These are phyloP conservation scores for Gerris lacustris DNA, from an alignment of 2,888 invertebrate genomes.

Conservation along the genomic window DNA sequence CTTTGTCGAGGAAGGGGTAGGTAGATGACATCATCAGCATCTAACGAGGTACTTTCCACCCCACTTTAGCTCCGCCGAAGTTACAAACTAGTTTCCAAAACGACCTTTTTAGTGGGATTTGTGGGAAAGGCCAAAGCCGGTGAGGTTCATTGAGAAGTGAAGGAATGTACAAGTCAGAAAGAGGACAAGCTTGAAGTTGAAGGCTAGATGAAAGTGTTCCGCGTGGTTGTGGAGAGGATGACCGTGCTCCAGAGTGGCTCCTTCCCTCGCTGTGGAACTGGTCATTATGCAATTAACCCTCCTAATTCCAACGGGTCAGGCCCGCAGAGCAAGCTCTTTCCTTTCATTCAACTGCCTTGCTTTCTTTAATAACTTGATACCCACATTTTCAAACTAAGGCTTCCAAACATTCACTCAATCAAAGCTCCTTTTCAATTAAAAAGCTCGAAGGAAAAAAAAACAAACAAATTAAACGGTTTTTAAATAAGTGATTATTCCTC, in stretches of 20 bases:
- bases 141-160: too few relatives aligned
- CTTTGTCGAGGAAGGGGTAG: too few relatives aligned
- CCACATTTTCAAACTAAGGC: not conserved
- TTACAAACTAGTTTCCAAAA: too few relatives aligned
- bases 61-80: too few relatives aligned
- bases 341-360: not conserved
- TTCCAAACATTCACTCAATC: not conserved
- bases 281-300: constrained; percentile 2
- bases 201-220: not conserved
- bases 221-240: not conserved
- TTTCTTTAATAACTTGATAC: constrained; percentile 1
- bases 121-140: too few relatives aligned
- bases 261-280: not conserved
- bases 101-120: too few relatives aligned
- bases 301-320: not conserved
- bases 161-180: not conserved
- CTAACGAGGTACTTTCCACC: too few relatives aligned
- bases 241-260: not conserved
- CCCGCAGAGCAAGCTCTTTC: not conserved
- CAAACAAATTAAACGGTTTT: too few relatives aligned
- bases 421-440: not conserved
- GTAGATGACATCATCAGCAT: too few relatives aligned
- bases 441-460: not conserved
- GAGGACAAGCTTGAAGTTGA: not conserved
- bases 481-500: too few relatives aligned